These are phyloP conservation scores for Xiphorhynchus erythropygius DNA, from an alignment of 2,797 vertebrate genomes.

Conservation along the genomic window DNA sequence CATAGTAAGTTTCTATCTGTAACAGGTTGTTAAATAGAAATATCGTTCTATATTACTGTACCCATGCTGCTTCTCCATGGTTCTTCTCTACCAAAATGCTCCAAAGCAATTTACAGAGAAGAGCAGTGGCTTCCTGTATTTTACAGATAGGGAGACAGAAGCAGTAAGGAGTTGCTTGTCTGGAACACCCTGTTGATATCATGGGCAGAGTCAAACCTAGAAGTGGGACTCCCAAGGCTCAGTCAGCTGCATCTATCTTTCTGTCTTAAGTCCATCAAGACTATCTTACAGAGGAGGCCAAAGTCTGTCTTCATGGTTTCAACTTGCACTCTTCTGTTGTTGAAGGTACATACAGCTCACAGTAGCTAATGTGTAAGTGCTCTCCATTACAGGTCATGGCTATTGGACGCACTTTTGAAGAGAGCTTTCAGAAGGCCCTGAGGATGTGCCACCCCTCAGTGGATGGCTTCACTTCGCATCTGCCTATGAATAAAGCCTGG, in stretches of 20 bases:
- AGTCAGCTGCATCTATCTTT: not conserved
- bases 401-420: constrained; percentile 91
- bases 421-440: constrained; percentile 94
- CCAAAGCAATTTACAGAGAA: not conserved
- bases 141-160: not conserved
- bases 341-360: not conserved
- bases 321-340: not conserved
- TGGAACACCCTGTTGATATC: not conserved
- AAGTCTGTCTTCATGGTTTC: not conserved
- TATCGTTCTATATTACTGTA: not conserved
- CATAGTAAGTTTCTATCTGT: not conserved
- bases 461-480: constrained; percentile 86
- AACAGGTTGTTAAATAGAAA: constrained; percentile 28
- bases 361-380: not conserved
- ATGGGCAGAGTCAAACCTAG: not conserved
- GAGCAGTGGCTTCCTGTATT: not conserved
- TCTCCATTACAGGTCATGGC: constrained; percentile 87
- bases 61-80: not conserved
- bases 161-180: not conserved
- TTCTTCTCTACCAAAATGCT: not conserved
- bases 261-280: not conserved
- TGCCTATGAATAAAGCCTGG: constrained; percentile 92
- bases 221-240: not conserved
- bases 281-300: not conserved
- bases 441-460: constrained; percentile 94